A percentile compares a stretch with the other conserved stretches of the same genome.
Evolutionary conservation across 2,888 invertebrate species (phyloP).

Genomic region (Labia minor): DNA sequence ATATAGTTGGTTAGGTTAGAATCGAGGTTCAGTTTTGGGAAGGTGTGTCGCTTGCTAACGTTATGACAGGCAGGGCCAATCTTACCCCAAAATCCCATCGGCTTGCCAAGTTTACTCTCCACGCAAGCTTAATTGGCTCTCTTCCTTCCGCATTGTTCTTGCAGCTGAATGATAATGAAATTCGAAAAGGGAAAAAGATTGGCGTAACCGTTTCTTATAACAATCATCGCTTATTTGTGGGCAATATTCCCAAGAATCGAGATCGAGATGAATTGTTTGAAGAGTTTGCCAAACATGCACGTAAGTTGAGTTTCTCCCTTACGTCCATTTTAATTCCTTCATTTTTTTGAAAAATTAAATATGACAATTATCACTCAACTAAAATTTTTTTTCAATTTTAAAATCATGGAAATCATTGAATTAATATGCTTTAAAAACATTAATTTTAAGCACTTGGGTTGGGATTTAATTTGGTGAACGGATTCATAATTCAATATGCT

Average conservation of each 20-base stretch:
- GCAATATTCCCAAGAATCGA: slow-evolving; percentile 99
- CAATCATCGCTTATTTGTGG: slow-evolving; percentile 99
- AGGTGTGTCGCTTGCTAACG: slow-evolving; percentile 39
- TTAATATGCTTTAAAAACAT: slow-evolving; percentile 18
- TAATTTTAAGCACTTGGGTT: slow-evolving; percentile 8
- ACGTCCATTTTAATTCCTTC: slow-evolving; percentile 23
- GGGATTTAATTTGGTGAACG: background rate
- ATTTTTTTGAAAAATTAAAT: slow-evolving; percentile 15
- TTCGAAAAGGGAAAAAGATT: slow-evolving; percentile 98
- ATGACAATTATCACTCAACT: background rate
- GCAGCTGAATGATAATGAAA: slow-evolving; percentile 99
- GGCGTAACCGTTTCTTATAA: slow-evolving; percentile 99
- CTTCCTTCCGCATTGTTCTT: slow-evolving; percentile 70
- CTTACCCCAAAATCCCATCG: slow-evolving; percentile 26
- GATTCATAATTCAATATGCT: background rate
- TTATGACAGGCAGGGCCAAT: slow-evolving; percentile 36
- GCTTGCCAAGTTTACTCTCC: slow-evolving; percentile 29
- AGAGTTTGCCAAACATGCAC: slow-evolving; percentile 98
- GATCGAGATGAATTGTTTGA: slow-evolving; percentile 98
- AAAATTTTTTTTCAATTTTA: slow-evolving; percentile 16
- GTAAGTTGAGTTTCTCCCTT: slow-evolving; percentile 66
- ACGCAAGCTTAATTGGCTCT: slow-evolving; percentile 46
- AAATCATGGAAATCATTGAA: no score
- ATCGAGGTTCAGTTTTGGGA: slow-evolving; percentile 23
- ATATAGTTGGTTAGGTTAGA: background rate